Base-by-base conservation (phyloP, 2,888 invertebrate genomes). In the Ditylenchus weischeri region DNA sequence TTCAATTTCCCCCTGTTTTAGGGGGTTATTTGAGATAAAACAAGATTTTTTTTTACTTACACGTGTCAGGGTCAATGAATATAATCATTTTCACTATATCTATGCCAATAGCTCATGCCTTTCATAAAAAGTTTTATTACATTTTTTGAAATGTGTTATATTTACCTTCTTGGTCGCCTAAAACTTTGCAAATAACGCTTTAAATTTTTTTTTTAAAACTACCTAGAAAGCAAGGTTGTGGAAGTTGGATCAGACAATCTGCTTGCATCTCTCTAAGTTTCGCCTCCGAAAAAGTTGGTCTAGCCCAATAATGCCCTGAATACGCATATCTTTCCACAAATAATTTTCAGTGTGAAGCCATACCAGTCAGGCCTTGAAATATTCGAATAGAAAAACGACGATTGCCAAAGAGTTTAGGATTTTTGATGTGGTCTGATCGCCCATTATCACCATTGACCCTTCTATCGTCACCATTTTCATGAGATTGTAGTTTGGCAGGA, bases 201-300 rank as follows among this genome's bases (percentile, higher is more conserved):
- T 23, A n/a, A n/a, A n/a, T n/a, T n/a, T n/a, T n/a, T n/a, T n/a
- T n/a, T n/a, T n/a, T n/a, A n/a, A n/a, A n/a, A n/a, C n/a, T 23
- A 54, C 54, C 54, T 15, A 54, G 54, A 10, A 54, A 54, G 54
- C 54, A 54, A 13, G 54, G 23, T 54, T 54, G 54, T n/a, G 54
- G 54, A 54, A 54, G 54, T 18, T 54, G 54, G 5, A 54, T 51
- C 23, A 23, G 51, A 51, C 23, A 23, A 54, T 54, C 54, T 54
- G 54, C 54, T n/a, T 54, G 54, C 23, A 54, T 21, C 54, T 54
- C 54, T 18, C n/a, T 54, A 54, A 54, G 21, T 54, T 54, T 54
- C 11, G 13, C 54, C n/a, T 54, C 54, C 13, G 54, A 54, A 10
- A 54, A 23, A 13, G 29, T 54, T 21, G 54, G 54, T 18, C 54